phyloP scores from a whole-genome alignment of 2,888 invertebrate genomes.

The Glaucopsyche alexis region DNA sequence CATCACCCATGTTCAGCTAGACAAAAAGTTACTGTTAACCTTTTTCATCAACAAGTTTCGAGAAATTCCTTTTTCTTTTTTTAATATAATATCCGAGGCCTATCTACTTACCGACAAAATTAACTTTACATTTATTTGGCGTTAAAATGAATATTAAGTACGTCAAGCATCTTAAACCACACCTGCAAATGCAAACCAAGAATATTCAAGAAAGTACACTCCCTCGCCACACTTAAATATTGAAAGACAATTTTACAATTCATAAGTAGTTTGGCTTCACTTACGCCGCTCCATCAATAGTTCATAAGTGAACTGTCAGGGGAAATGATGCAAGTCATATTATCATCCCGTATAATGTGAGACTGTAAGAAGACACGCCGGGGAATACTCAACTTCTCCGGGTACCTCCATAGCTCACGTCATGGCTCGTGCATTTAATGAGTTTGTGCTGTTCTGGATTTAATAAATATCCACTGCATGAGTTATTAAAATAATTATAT shows the following conservation, averaged over 20 bases:
- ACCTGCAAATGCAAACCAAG: conserved; percentile 15
- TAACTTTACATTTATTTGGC: background rate
- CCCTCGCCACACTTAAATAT: conserved; percentile 13
- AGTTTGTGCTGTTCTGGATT: conserved; percentile 9
- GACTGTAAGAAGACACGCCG: conserved; percentile 24
- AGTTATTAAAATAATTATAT: background rate
- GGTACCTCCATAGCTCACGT: background rate
- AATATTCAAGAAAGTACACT: background rate
- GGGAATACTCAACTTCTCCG: conserved; percentile 26
- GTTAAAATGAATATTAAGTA: background rate
- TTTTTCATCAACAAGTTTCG: too few species aligned
- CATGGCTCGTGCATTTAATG: conserved; percentile 20
- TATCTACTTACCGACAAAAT: too few species aligned
- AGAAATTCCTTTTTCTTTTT: too few species aligned
- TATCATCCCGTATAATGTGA: conserved; percentile 22
- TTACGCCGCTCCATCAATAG: conserved; percentile 22
- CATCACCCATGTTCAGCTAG: too few species aligned
- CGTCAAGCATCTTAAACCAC: background rate
- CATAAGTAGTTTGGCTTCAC: conserved; percentile 20
- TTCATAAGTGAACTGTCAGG: conserved; percentile 12
- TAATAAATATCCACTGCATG: conserved; percentile 12
- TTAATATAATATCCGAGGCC: too few species aligned
- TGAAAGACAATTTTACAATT: conserved; percentile 26
- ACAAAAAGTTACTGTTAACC: too few species aligned
- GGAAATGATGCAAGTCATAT: conserved; percentile 29